Evolutionary conservation across 1,140 invertebrate species (phyloP).

Genomic region (Oscheius sp.): DNA sequence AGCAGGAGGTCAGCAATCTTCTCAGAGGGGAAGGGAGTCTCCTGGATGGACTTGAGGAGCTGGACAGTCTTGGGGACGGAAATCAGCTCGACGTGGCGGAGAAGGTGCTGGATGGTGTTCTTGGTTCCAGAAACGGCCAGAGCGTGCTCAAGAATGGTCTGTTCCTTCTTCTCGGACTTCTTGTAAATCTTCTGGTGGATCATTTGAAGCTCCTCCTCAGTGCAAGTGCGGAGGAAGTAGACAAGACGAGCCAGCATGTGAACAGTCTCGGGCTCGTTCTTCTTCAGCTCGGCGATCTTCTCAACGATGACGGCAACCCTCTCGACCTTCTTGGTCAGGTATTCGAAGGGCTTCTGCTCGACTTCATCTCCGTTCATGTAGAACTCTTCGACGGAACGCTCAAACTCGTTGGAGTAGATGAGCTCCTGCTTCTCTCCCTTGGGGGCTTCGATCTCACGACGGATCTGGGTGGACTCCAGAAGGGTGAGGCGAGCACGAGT

Average conservation of each 20-base stretch:
- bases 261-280: slow-evolving; percentile 20
- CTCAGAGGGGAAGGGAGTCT: slow-evolving; percentile 17
- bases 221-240: slow-evolving; percentile 32
- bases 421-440: slow-evolving; percentile 15
- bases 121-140: slow-evolving; percentile 42
- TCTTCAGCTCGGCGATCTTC: slow-evolving; percentile 13
- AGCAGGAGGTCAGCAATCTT: slow-evolving; percentile 19
- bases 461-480: slow-evolving; percentile 14
- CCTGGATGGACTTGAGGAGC: slow-evolving; percentile 28
- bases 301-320: slow-evolving; percentile 22
- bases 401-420: slow-evolving; percentile 25
- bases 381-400: slow-evolving; percentile 37
- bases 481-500: neutral
- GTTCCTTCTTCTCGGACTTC: slow-evolving; percentile 22
- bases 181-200: slow-evolving; percentile 36
- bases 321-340: slow-evolving; percentile 27
- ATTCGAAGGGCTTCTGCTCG: slow-evolving; percentile 27
- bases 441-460: slow-evolving; percentile 10
- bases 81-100: slow-evolving; percentile 28
- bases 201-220: slow-evolving; percentile 26
- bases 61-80: slow-evolving; percentile 29
- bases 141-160: slow-evolving; percentile 28
- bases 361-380: slow-evolving; percentile 37
- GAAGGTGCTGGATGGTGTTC: slow-evolving; percentile 35
- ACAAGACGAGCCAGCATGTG: slow-evolving; percentile 42